Percentiles rank a stretch among this genome's conserved stretches.
These are phyloP conservation scores for Carlito syrichta DNA, from an alignment of 2,113 vertebrate species.

Conservation along the genomic window DNA sequence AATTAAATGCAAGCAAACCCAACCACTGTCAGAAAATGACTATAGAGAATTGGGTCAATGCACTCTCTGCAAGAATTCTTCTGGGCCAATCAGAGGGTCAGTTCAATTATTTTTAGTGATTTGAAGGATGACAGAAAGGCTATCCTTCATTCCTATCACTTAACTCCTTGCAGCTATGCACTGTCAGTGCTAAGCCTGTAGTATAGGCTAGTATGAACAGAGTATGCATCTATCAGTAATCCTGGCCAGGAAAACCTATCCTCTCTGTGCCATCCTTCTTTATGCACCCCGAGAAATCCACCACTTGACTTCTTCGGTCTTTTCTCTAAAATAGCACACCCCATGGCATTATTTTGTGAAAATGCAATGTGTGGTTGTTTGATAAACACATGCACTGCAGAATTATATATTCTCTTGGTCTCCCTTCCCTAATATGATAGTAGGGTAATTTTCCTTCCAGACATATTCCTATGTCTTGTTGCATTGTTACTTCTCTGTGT, in stretches of 20 bases:
- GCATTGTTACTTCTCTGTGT: neutral
- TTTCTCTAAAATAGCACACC: neutral
- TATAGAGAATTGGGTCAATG: neutral
- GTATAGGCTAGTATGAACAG: neutral
- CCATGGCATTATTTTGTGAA: neutral
- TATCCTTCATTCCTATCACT: conserved; percentile 2
- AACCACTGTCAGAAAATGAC: neutral
- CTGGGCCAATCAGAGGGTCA: neutral
- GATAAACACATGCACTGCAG: no score
- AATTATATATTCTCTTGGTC: no score
- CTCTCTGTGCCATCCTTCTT: neutral
- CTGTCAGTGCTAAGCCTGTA: neutral
- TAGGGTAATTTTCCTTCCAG: neutral
- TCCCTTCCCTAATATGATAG: neutral
- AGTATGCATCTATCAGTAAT: neutral
- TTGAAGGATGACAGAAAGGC: conserved; percentile 35
- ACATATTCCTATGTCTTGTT: neutral
- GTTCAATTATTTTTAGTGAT: conserved; percentile 37
- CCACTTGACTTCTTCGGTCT: neutral
- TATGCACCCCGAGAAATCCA: neutral
- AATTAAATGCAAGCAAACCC: conserved; percentile 29
- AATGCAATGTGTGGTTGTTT: neutral
- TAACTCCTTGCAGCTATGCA: neutral
- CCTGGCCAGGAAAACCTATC: neutral
- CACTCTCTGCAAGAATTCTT: neutral